Evolutionary conservation across 2,888 invertebrate genomes (phyloP), one percentile per base, ranked within the genome.

Genomic region (Nymphalis polychloros): DNA sequence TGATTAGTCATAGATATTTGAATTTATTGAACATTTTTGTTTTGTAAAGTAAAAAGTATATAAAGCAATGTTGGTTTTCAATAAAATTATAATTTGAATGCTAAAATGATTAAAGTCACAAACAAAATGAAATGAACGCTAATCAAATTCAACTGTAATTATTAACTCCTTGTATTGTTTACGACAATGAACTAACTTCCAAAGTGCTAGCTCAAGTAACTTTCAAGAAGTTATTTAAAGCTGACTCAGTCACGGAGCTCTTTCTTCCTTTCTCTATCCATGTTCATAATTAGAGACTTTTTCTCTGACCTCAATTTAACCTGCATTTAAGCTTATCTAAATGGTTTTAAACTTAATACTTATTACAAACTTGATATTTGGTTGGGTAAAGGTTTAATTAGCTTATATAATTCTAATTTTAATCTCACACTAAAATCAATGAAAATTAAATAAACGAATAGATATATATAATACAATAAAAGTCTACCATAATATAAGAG

Each of bases 161-260:
- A 55, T 60, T 55, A 59, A 59, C 52, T 57, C 61, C 49, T 61
- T 20, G 60, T 48, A 61, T 62, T 50, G 50, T 62, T 49, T 49
- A 63, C 46, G 53, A 53, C 63, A 59, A 53, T 53, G 63, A 59
- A 57, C 48, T 60, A n/a, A 47, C 47, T 63, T 31, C 41, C 23
- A 59, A 64, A 61, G 53, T 53, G 55, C 55, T 60, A 49, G 53
- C 47, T 35, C 59, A 50, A 55, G 53, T 53, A 55, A 68, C 46
- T 68, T 64, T 64, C 49, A 59, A 68, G 64, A 64, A 64, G 53
- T 61, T 48, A 61, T 68, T 64, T 64, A 64, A 53, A 41, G 60
- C 52, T 41, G 52, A 55, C 46, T 61, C 47, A 50, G 57, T 27
- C 55, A 46, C 20, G 20, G 23, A 64, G 64, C 60, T 61, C 49